These are phyloP conservation scores for Drosophila buzzatii DNA, from an alignment of 2,888 invertebrate species.

Conservation along the genomic window DNA sequence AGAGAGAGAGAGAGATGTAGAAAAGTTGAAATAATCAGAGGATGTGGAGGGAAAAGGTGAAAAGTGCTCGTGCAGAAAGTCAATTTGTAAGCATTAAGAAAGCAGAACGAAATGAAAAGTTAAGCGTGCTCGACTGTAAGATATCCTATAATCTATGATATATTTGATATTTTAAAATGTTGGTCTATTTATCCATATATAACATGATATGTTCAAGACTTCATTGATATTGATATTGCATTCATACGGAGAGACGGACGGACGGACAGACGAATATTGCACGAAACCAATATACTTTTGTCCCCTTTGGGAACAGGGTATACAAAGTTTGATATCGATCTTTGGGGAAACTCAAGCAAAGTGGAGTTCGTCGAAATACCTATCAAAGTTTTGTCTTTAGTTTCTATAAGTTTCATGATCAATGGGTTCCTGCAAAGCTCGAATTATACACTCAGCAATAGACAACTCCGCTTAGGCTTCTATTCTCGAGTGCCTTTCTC, in stretches of 20 bases:
- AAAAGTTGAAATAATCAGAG: not conserved
- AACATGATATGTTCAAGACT: not conserved
- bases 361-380: not conserved
- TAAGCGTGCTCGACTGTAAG: not conserved
- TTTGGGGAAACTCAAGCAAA: no score
- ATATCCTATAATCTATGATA: not conserved
- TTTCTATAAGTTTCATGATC: not conserved
- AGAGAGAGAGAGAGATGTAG: not conserved
- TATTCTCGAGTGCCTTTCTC: not conserved
- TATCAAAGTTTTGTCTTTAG: not conserved
- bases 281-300: no score
- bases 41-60: not conserved
- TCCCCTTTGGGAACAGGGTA: no score
- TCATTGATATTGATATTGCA: no score
- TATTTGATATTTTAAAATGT: not conserved
- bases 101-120: not conserved
- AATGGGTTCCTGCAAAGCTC: not conserved
- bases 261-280: no score
- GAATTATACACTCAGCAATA: not conserved
- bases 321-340: no score
- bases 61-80: not conserved
- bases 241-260: no score
- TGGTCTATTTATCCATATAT: not conserved
- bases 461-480: not conserved
- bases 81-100: not conserved